These are phyloP conservation scores for Griposia aprilina DNA, from an alignment of 2,888 invertebrate genomes.

Conservation along the genomic window DNA sequence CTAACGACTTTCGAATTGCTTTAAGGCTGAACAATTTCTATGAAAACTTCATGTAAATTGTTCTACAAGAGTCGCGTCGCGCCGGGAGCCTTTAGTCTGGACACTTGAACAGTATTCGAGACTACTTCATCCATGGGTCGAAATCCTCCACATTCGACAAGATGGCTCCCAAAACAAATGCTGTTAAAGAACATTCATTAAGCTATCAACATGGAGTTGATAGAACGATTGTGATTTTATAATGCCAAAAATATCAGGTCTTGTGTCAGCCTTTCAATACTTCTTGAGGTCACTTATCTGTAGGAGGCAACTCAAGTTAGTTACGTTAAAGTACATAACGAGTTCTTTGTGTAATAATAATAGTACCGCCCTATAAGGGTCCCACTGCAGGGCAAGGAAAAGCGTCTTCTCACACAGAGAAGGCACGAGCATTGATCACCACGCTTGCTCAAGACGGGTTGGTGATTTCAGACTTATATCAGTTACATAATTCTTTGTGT, in stretches of 20 bases:
- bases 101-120: slow-evolving; percentile 11
- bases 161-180: not conserved
- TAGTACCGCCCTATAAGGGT: no score
- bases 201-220: not conserved
- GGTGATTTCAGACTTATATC: no score
- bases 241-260: not conserved
- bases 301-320: not conserved
- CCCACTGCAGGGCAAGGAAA: no score
- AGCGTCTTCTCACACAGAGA: no score
- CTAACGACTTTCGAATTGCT: not conserved
- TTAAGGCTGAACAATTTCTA: not conserved
- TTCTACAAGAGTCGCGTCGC: no score
- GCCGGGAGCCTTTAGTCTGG: not conserved
- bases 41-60: no score
- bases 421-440: no score
- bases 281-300: not conserved
- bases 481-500: not conserved
- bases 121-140: not conserved
- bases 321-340: slow-evolving; percentile 1
- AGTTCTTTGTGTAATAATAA: not conserved
- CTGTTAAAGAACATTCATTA: not conserved
- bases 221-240: not conserved
- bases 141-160: not conserved
- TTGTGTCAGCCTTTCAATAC: not conserved
- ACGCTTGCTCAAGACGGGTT: no score